phyloP scores from a whole-genome alignment of 2,797 vertebrate species.

The Notolepis coatsorum region DNA sequence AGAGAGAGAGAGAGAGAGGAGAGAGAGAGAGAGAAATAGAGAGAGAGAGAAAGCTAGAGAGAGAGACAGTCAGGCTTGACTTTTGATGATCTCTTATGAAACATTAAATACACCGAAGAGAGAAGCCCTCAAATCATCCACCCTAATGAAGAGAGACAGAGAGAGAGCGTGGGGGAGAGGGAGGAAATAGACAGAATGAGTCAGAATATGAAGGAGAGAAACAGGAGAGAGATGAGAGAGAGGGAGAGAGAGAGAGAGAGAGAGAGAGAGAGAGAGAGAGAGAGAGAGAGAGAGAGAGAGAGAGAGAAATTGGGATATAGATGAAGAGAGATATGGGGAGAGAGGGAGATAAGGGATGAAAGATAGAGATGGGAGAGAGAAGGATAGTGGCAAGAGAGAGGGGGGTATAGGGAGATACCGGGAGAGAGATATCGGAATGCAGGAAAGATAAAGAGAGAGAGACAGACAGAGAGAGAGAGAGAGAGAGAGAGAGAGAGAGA shows the following conservation, averaged over 20 bases:
- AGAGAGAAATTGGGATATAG: conserved; percentile 25
- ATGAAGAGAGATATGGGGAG: conserved; percentile 30
- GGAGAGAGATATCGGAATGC: too few relatives aligned
- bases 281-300: conserved; percentile 14
- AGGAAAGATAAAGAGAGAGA: conserved; percentile 26
- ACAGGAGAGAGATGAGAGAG: conserved; percentile 36
- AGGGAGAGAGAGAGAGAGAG: conserved; percentile 60
- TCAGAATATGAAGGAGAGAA: conserved; percentile 29
- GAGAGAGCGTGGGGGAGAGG: too few relatives aligned
- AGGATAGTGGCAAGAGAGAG: too few relatives aligned
- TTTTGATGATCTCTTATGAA: conserved; percentile 78
- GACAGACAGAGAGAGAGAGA: conserved; percentile 20
- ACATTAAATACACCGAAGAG: conserved; percentile 45
- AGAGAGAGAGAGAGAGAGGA: conserved; percentile 28
- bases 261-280: not conserved
- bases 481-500: conserved; percentile 32
- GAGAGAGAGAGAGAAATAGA: conserved; percentile 26
- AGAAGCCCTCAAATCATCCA: too few relatives aligned
- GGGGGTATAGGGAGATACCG: too few relatives aligned
- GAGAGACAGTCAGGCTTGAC: conserved; percentile 69
- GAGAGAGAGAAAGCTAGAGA: conserved; percentile 35
- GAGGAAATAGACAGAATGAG: too few relatives aligned
- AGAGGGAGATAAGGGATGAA: too few relatives aligned
- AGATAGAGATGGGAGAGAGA: too few relatives aligned
- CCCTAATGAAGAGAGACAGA: too few relatives aligned